These are phyloP conservation scores for Anolis carolinensis DNA, from an alignment of 2,113 vertebrate genomes.

Conservation along the genomic window DNA sequence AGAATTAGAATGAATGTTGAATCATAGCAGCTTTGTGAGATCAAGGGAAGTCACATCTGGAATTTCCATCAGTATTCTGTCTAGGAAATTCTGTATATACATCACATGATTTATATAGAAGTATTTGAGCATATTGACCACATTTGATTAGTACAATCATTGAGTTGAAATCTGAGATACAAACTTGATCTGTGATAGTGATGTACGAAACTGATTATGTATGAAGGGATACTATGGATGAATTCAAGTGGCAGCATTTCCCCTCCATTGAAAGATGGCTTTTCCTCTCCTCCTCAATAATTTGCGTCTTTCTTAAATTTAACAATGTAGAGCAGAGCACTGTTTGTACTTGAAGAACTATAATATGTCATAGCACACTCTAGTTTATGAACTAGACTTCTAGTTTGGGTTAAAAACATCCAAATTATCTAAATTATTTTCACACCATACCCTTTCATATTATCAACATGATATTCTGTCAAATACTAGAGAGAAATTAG, in stretches of 20 bases:
- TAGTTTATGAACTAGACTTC: background rate
- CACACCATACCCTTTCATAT: background rate
- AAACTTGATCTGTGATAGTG: too few relatives aligned
- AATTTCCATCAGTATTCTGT: background rate
- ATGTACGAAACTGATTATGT: too few relatives aligned
- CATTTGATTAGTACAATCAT: background rate
- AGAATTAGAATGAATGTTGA: background rate
- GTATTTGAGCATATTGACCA: background rate
- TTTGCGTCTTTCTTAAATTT: background rate
- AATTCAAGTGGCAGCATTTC: background rate
- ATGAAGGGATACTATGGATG: background rate
- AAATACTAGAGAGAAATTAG: background rate
- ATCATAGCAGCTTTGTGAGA: background rate
- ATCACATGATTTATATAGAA: background rate
- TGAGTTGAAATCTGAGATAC: background rate
- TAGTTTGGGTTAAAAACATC: background rate
- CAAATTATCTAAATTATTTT: slow-evolving; percentile 4
- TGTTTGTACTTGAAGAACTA: background rate
- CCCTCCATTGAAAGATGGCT: too few relatives aligned
- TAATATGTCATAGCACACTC: background rate
- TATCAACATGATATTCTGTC: background rate
- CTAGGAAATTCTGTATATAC: background rate
- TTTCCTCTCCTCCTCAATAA: background rate
- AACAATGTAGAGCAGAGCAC: too few relatives aligned
- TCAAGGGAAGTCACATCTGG: background rate